These are phyloP conservation scores for Linyphia triangularis DNA, from an alignment of 2,888 invertebrate species.

Conservation along the genomic window DNA sequence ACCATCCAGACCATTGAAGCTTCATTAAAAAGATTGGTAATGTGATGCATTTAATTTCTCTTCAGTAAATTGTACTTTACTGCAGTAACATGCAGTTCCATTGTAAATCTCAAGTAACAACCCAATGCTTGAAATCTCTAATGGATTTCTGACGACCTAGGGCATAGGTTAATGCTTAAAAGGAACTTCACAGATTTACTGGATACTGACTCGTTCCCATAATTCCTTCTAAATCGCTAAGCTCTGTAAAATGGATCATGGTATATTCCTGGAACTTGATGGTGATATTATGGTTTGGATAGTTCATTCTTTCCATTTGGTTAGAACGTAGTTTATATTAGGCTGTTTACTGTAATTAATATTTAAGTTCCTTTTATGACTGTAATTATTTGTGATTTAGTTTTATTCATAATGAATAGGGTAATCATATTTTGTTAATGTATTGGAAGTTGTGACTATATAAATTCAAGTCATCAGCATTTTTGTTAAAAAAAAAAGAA, in stretches of 20 bases:
- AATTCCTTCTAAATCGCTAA: not conserved
- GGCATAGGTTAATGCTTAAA: slow-evolving; percentile 45
- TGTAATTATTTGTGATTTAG: too few relatives aligned
- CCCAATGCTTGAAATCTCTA: slow-evolving; percentile 4
- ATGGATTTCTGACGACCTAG: slow-evolving; percentile 59
- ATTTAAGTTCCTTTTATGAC: too few relatives aligned
- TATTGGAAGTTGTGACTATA: too few relatives aligned
- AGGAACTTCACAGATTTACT: slow-evolving; percentile 22
- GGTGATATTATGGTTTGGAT: not conserved
- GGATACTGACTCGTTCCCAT: slow-evolving; percentile 13
- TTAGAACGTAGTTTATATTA: too few relatives aligned
- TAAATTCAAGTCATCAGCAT: too few relatives aligned
- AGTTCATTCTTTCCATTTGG: too few relatives aligned
- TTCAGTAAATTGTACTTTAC: slow-evolving; percentile 20
- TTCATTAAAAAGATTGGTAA: not conserved
- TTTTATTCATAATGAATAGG: too few relatives aligned
- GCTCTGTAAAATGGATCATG: not conserved
- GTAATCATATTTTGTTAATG: too few relatives aligned
- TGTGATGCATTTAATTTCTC: slow-evolving; percentile 30
- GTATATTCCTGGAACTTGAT: not conserved
- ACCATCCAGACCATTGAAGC: not conserved
- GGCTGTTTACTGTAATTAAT: too few relatives aligned
- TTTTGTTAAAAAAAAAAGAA: too few relatives aligned
- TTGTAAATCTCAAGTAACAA: slow-evolving; percentile 11
- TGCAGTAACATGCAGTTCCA: slow-evolving; percentile 12